Conservation (phyloP, 30 jellyfish, hydroid and myxozoan species). For the Hydra vulgaris region DNA sequence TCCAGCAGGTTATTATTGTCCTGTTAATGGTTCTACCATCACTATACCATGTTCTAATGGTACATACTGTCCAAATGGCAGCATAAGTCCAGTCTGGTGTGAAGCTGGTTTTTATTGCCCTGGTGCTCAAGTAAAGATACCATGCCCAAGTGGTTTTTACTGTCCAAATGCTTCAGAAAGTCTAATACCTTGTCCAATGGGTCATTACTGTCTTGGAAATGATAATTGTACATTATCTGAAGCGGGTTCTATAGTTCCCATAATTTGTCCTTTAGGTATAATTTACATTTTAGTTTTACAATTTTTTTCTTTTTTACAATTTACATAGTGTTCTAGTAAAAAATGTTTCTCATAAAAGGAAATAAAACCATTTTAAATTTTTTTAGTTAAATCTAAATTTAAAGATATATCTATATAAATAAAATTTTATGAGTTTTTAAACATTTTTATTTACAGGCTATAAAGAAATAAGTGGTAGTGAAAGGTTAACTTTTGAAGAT, state of each 20-base stretch:
- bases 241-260: constrained; percentile 68
- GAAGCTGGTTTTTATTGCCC: constrained; percentile 85
- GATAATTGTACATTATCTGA: constrained; percentile 44
- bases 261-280: constrained; percentile 76
- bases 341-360: too few species aligned
- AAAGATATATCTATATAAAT: too few species aligned
- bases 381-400: too few species aligned
- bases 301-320: too few species aligned
- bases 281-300: neutral
- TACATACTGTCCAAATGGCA: constrained; percentile 72
- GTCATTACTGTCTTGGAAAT: constrained; percentile 81
- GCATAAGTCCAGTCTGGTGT: constrained; percentile 54
- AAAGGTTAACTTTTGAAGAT: constrained; percentile 42
- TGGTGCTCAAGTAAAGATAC: constrained; percentile 52
- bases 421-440: neutral
- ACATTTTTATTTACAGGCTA: neutral
- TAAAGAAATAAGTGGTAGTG: constrained; percentile 35
- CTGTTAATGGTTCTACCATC: constrained; percentile 53
- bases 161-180: constrained; percentile 67
- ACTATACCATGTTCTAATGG: constrained; percentile 62
- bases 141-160: constrained; percentile 72
- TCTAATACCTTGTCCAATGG: constrained; percentile 65
- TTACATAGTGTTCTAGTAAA: neutral
- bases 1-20: constrained; percentile 93
- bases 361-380: too few species aligned